These are phyloP conservation scores for Gryllus bimaculatus DNA, from an alignment of 1,140 invertebrate species.

Conservation along the genomic window DNA sequence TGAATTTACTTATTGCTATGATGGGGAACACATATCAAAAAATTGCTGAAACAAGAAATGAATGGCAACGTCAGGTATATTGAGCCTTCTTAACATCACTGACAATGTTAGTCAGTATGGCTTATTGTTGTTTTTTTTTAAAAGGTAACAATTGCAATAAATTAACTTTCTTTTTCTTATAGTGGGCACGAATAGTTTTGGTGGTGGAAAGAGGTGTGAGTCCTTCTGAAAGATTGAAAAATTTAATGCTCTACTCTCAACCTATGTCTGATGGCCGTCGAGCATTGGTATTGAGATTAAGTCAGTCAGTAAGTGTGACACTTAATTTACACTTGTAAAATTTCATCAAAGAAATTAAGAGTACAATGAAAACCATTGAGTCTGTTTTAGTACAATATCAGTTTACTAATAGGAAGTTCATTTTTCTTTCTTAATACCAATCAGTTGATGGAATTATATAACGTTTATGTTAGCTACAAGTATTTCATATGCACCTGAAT, in stretches of 20 bases:
- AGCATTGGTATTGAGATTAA: conserved; percentile 74
- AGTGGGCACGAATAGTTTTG: conserved; percentile 95
- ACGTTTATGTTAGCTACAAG: too few relatives aligned
- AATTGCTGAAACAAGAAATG: conserved; percentile 92
- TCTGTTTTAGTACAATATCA: too few relatives aligned
- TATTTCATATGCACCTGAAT: too few relatives aligned
- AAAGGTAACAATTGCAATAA: neutral
- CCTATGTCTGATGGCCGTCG: conserved; percentile 84
- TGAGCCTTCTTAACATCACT: neutral
- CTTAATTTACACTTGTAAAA: neutral
- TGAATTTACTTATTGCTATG: conserved; percentile 99
- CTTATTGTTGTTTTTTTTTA: neutral
- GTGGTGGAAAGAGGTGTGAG: conserved; percentile 92
- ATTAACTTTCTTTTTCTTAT: conserved; percentile 26
- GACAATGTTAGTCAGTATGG: too few relatives aligned
- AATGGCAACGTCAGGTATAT: conserved; percentile 91
- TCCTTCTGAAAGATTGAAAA: conserved; percentile 70
- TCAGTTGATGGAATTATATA: too few relatives aligned
- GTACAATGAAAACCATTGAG: too few relatives aligned
- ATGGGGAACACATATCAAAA: conserved; percentile 99
- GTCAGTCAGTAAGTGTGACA: conserved; percentile 55
- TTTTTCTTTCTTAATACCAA: too few relatives aligned
- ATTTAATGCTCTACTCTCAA: conserved; percentile 87
- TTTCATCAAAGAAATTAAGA: neutral
- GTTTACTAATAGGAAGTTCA: too few relatives aligned